phyloP scores from a whole-genome alignment of 2,797 vertebrate genomes.

The Fistularia tabacaria region DNA sequence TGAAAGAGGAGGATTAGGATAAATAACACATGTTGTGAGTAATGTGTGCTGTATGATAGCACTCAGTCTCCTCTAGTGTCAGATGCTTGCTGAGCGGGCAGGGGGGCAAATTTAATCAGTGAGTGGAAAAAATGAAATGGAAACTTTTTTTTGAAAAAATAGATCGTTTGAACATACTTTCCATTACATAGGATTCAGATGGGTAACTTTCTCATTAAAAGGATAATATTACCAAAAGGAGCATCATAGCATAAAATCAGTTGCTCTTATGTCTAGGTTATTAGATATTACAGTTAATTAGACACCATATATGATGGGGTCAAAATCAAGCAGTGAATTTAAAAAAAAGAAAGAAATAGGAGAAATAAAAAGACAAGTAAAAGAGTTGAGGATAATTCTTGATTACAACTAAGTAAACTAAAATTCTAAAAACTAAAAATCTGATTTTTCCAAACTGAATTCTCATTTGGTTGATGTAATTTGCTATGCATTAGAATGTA shows the following conservation, averaged over 20 bases:
- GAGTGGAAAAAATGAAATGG: not conserved
- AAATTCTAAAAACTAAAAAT: no score
- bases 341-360: no score
- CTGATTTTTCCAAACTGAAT: no score
- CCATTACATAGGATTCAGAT: not conserved
- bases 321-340: no score
- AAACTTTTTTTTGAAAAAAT: no score
- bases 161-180: accelerated
- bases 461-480: no score
- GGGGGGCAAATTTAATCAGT: not conserved
- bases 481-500: no score
- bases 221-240: not conserved
- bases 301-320: not conserved
- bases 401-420: no score
- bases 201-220: conserved; percentile 3
- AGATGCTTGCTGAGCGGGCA: not conserved
- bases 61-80: conserved; percentile 18
- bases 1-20: not conserved
- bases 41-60: conserved; percentile 36
- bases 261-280: not conserved
- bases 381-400: no score
- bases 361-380: no score
- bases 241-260: conserved; percentile 1
- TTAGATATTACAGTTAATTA: not conserved
- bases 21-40: conserved; percentile 40